Conservation (phyloP, 1,140 invertebrate species). For the Apis cerana region DNA sequence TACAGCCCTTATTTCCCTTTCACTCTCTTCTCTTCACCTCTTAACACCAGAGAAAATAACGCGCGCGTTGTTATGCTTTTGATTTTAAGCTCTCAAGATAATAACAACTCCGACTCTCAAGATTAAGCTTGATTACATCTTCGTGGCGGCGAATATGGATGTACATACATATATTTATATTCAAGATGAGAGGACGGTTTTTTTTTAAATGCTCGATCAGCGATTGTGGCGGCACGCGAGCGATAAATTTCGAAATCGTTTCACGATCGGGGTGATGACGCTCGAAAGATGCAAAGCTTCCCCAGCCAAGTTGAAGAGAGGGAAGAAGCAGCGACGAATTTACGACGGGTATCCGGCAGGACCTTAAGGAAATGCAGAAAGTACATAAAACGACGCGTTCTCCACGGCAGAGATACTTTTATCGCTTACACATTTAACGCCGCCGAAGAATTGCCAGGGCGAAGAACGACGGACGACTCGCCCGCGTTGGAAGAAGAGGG, state of each 20-base stretch:
- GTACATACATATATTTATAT: neutral
- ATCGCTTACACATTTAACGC: slow-evolving; percentile 67
- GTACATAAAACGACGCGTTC: slow-evolving; percentile 64
- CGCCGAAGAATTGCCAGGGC: slow-evolving; percentile 54
- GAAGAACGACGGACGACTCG: slow-evolving; percentile 40
- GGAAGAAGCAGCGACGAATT: slow-evolving; percentile 36
- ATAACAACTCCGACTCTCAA: neutral
- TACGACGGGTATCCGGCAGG: slow-evolving; percentile 52
- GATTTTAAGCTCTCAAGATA: neutral
- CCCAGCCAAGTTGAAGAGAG: too few species aligned
- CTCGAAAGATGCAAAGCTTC: neutral
- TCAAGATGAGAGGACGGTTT: neutral
- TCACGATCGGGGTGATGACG: neutral
- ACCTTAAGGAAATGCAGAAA: slow-evolving; percentile 63
- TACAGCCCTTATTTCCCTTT: neutral
- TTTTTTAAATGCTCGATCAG: neutral
- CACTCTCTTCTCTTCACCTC: neutral
- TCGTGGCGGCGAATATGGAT: too few species aligned
- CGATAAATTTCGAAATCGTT: slow-evolving; percentile 16
- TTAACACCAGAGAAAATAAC: neutral
- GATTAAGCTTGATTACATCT: too few species aligned
- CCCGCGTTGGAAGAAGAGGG: slow-evolving; percentile 11
- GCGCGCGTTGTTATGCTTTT: neutral
- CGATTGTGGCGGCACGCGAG: neutral
- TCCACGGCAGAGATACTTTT: slow-evolving; percentile 61